These are phyloP conservation scores for Endomychus coccineus DNA, from an alignment of 2,888 invertebrate genomes.

Conservation along the genomic window DNA sequence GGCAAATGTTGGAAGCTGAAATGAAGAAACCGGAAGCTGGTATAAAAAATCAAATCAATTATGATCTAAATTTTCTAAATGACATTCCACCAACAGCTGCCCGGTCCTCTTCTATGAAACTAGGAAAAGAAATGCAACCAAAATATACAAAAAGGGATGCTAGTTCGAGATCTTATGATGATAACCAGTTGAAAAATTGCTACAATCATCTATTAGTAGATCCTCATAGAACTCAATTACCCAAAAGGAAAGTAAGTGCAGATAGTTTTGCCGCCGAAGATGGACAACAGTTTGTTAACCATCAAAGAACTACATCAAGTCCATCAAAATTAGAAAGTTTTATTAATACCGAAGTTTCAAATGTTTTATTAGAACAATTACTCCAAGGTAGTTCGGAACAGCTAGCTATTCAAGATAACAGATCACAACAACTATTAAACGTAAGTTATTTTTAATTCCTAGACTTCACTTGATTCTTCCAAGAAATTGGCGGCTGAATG, in stretches of 20 bases:
- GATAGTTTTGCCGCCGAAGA: slow-evolving; percentile 31
- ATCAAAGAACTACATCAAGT: slow-evolving; percentile 72
- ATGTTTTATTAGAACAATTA: slow-evolving; percentile 67
- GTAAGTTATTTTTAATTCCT: slow-evolving; percentile 31
- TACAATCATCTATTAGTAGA: slow-evolving; percentile 19
- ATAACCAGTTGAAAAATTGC: slow-evolving; percentile 38
- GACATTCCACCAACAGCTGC: slow-evolving; percentile 36
- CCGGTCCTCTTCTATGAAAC: slow-evolving; percentile 21
- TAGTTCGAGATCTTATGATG: slow-evolving; percentile 51
- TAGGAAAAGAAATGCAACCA: slow-evolving; percentile 29
- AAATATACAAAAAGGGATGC: slow-evolving; percentile 39
- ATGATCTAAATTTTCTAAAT: slow-evolving; percentile 51
- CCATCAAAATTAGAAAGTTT: slow-evolving; percentile 68
- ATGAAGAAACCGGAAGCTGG: slow-evolving; percentile 62
- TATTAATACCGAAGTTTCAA: slow-evolving; percentile 47
- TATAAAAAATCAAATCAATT: slow-evolving; percentile 48
- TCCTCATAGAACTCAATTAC: slow-evolving; percentile 20
- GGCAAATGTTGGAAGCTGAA: slow-evolving; percentile 74
- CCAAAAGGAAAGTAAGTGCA: slow-evolving; percentile 44
- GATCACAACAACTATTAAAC: slow-evolving; percentile 34
- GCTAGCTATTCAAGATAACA: slow-evolving; percentile 52
- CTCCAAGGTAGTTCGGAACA: slow-evolving; percentile 75
- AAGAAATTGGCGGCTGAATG: too few relatives aligned
- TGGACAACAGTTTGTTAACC: slow-evolving; percentile 46
- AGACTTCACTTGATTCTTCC: too few relatives aligned